A percentile compares a stretch with the other conserved stretches of the same genome.
Evolutionary conservation across 2,113 vertebrate genomes (phyloP).

Genomic region (Bambusicola thoracicus): DNA sequence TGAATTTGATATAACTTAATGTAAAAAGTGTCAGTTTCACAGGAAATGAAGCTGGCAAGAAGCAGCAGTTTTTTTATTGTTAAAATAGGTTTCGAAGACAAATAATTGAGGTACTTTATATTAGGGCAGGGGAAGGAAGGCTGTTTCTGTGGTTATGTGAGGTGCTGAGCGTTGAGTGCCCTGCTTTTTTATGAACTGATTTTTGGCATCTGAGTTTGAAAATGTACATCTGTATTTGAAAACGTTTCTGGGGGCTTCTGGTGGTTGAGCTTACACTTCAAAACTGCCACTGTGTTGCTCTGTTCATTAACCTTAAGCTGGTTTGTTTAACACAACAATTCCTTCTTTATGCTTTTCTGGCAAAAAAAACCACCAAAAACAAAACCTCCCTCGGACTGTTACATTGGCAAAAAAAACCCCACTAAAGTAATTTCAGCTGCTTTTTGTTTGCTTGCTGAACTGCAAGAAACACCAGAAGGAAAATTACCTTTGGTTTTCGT

Average conservation of each 20-base stretch:
- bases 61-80: neutral
- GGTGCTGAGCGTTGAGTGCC: neutral
- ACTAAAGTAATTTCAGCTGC: neutral
- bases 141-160: neutral
- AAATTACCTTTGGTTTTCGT: neutral
- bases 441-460: neutral
- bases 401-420: neutral
- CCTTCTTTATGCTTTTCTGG: neutral
- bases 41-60: constrained; percentile 4
- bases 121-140: neutral
- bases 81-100: neutral
- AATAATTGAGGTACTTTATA: neutral
- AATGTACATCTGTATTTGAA: neutral
- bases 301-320: neutral
- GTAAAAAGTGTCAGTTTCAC: neutral
- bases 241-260: neutral
- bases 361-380: neutral
- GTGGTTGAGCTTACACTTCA: neutral
- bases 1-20: neutral
- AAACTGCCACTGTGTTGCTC: neutral
- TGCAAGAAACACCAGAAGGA: neutral
- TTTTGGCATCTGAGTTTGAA: neutral
- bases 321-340: neutral
- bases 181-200: neutral
- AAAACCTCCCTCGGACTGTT: neutral